Percentiles rank a stretch among this genome's conserved stretches.
Conservation (phyloP, 2,113 vertebrate genomes). For the Sphaerodactylus townsendi region DNA sequence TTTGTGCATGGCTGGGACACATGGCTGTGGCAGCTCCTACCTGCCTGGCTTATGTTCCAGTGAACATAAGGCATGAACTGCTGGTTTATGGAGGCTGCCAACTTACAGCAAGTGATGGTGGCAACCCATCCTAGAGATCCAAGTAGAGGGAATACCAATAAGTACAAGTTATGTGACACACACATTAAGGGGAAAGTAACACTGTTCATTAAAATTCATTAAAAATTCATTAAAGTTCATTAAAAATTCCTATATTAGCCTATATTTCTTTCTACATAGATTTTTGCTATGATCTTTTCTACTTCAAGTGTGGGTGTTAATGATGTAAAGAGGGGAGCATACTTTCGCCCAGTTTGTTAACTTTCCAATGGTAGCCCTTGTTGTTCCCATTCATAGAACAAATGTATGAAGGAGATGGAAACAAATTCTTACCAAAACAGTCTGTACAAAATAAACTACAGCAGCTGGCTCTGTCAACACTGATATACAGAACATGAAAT, state of each 20-base stretch:
- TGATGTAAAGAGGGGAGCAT: neutral
- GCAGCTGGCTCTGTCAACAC: neutral
- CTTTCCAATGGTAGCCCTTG: neutral
- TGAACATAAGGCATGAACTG: too few species aligned
- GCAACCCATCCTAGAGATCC: neutral
- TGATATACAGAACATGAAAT: neutral
- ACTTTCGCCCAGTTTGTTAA: neutral
- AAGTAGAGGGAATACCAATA: neutral
- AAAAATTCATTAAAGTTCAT: neutral
- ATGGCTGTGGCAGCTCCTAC: too few species aligned
- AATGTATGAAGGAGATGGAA: neutral
- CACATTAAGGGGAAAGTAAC: neutral
- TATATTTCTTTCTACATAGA: neutral
- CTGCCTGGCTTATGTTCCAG: too few species aligned
- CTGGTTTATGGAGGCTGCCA: too few species aligned
- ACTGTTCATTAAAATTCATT: neutral
- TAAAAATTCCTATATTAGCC: neutral
- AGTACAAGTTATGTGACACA: neutral
- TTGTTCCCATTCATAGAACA: neutral
- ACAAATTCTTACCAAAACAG: neutral
- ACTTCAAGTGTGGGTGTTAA: neutral
- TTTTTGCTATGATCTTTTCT: neutral
- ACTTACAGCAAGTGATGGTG: too few species aligned
- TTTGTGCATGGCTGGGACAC: too few species aligned
- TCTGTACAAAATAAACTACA: neutral